These are phyloP conservation scores for Coregonus suidteri DNA, from an alignment of 2,797 vertebrate genomes.

Conservation along the genomic window DNA sequence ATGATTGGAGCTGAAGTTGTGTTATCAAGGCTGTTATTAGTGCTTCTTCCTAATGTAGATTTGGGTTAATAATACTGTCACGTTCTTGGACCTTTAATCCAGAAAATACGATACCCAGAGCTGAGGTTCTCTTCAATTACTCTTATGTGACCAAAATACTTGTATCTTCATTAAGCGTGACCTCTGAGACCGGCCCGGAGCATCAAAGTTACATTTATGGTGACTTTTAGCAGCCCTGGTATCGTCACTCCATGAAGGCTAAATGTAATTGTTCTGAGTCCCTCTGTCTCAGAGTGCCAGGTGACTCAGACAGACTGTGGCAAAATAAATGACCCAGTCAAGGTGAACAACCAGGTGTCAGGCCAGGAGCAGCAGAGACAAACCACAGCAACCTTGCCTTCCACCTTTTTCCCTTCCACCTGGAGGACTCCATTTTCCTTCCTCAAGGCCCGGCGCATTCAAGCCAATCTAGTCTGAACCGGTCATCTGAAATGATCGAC, in stretches of 20 bases:
- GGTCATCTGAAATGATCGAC: constrained; percentile 56
- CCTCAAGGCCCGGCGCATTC: constrained; percentile 59
- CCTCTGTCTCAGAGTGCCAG: constrained; percentile 32
- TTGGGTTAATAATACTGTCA: neutral
- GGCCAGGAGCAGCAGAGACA: constrained; percentile 61
- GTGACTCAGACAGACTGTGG: constrained; percentile 54
- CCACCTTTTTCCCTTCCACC: constrained; percentile 58
- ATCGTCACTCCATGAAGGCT: constrained; percentile 58
- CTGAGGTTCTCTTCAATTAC: neutral
- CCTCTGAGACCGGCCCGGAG: constrained; percentile 18
- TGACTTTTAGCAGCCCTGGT: constrained; percentile 37
- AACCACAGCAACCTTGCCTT: constrained; percentile 61
- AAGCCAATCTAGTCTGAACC: constrained; percentile 44
- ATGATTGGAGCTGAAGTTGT: neutral
- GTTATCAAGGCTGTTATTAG: neutral
- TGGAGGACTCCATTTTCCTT: constrained; percentile 55
- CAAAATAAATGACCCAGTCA: constrained; percentile 72
- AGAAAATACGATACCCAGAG: neutral
- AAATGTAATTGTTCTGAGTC: constrained; percentile 46
- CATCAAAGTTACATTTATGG: constrained; percentile 37
- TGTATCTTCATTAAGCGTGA: constrained; percentile 4
- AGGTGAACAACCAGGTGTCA: constrained; percentile 62
- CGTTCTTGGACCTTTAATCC: neutral
- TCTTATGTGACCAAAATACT: neutral
- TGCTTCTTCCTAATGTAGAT: neutral